Percentiles rank a stretch among this genome's conserved stretches.
phyloP scores from a whole-genome alignment of 2,797 vertebrate genomes.

The Spinibarbus caldwelli region DNA sequence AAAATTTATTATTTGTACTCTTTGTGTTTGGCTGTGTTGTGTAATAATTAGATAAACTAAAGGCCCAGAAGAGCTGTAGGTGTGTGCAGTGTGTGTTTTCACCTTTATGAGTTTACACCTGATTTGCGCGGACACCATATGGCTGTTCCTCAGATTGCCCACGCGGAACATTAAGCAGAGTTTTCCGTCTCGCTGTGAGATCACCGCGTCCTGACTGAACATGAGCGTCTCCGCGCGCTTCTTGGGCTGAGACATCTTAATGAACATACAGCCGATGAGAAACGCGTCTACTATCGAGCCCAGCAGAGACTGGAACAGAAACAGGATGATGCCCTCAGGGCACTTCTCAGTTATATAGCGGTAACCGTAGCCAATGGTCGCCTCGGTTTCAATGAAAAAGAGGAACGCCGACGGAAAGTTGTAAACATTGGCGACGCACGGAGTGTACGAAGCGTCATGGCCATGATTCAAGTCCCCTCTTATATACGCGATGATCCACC shows the following conservation, averaged over 20 bases:
- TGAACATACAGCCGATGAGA: constrained; percentile 95
- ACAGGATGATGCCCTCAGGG: constrained; percentile 89
- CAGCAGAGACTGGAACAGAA: constrained; percentile 90
- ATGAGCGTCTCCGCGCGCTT: constrained; percentile 92
- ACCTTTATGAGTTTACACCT: constrained; percentile 95
- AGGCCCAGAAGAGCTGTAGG: background rate
- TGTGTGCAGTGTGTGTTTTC: constrained; percentile 56
- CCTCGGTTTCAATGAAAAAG: constrained; percentile 92
- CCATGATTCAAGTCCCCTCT: constrained; percentile 84
- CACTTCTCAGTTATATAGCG: constrained; percentile 93
- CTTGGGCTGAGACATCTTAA: constrained; percentile 95
- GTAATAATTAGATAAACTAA: background rate
- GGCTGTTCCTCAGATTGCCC: constrained; percentile 92
- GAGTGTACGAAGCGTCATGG: constrained; percentile 81
- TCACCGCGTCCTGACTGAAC: constrained; percentile 89
- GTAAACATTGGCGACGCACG: constrained; percentile 92
- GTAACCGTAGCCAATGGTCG: constrained; percentile 91
- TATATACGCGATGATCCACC: constrained; percentile 92
- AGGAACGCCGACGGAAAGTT: constrained; percentile 94
- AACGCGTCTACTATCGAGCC: constrained; percentile 92
- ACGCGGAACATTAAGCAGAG: constrained; percentile 94
- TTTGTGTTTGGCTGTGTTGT: too few species aligned
- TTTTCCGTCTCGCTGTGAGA: constrained; percentile 89
- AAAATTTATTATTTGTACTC: too few species aligned
- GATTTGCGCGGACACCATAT: constrained; percentile 95